phyloP scores from a whole-genome alignment of 2,113 vertebrate species.

The Ardeotis arabs region DNA sequence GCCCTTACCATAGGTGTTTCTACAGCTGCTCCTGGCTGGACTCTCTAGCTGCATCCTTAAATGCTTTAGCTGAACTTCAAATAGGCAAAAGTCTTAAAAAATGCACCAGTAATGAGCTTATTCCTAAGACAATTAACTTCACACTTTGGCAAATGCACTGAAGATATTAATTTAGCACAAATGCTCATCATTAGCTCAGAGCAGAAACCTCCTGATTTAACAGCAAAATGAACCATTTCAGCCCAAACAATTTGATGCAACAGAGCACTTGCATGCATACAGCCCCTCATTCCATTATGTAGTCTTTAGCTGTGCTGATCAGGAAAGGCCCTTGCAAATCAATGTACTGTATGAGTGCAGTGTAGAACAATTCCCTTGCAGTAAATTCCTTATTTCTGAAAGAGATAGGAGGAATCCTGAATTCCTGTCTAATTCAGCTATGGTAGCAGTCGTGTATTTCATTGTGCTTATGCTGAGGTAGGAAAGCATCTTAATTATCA shows the following conservation, averaged over 20 bases:
- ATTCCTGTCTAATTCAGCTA: background rate
- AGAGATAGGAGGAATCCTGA: background rate
- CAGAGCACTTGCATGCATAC: background rate
- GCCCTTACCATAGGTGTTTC: fast-evolving
- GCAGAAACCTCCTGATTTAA: background rate
- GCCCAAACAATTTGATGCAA: background rate
- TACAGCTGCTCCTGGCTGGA: background rate
- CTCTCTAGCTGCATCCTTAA: background rate
- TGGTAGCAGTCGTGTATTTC: background rate
- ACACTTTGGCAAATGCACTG: background rate
- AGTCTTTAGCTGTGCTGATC: background rate
- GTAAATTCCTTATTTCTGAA: background rate
- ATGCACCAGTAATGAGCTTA: background rate
- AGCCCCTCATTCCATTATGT: background rate
- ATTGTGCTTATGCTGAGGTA: background rate
- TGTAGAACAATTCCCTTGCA: background rate
- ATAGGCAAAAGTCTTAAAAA: background rate
- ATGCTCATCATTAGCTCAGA: background rate
- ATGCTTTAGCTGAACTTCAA: background rate
- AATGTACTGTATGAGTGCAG: background rate
- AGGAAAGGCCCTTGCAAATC: background rate
- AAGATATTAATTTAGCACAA: background rate
- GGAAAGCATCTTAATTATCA: background rate
- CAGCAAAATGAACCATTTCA: background rate
- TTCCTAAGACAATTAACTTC: background rate